Conservation (phyloP, 2,888 invertebrate species). For the Euproctis similis region DNA sequence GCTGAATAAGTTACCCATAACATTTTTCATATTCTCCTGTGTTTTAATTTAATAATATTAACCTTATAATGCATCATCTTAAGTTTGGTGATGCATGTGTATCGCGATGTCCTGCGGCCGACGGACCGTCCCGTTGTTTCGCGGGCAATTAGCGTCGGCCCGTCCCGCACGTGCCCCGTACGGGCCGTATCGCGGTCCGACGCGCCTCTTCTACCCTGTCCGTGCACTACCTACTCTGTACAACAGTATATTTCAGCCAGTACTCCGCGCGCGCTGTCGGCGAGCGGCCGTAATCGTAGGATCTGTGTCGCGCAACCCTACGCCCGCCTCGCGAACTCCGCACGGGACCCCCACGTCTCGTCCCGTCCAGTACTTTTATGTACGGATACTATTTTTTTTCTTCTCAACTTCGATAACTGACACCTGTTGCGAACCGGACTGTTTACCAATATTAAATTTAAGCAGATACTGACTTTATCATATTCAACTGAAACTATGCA, state of each 20-base stretch:
- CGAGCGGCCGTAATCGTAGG: slow-evolving; percentile 51
- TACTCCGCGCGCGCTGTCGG: slow-evolving; percentile 65
- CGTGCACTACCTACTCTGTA: no score
- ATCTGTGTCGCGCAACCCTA: slow-evolving; percentile 20
- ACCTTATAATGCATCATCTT: no score
- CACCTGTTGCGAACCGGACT: slow-evolving; percentile 19
- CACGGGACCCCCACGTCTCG: slow-evolving; percentile 30
- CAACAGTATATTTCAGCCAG: slow-evolving; percentile 33
- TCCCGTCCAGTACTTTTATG: slow-evolving; percentile 18
- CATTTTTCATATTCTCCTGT: no score
- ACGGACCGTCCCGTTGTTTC: slow-evolving; percentile 68
- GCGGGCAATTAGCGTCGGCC: slow-evolving; percentile 67
- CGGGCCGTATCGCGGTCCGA: slow-evolving; percentile 21
- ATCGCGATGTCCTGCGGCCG: slow-evolving; percentile 31
- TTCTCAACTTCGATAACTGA: slow-evolving; percentile 10
- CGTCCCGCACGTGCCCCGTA: slow-evolving; percentile 57
- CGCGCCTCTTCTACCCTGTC: slow-evolving; percentile 15
- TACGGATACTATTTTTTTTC: slow-evolving; percentile 14
- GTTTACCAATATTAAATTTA: slow-evolving; percentile 16
- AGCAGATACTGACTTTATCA: slow-evolving; percentile 7
- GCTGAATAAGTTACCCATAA: no score
- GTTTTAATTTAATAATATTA: no score
- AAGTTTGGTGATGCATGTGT: no score
- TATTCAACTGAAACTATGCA: not conserved
- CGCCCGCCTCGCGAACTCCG: slow-evolving; percentile 23